Evolutionary conservation across 2,888 invertebrate species (phyloP), one percentile per base, ranked within the genome.

Genomic region (Microctonus aethiopoides): DNA sequence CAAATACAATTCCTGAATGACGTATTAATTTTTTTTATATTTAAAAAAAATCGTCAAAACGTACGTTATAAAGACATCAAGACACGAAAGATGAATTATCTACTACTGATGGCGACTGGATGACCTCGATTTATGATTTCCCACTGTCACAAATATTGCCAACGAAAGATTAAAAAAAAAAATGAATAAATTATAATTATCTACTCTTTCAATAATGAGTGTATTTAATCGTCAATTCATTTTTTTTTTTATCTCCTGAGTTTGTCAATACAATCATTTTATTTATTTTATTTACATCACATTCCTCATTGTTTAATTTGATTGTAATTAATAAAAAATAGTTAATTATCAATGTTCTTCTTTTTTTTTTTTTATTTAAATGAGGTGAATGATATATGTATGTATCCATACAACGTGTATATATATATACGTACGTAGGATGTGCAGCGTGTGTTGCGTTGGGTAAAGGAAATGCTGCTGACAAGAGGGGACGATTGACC

Each of bases 31-130:
- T n/a, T n/a, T n/a, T n/a, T n/a, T n/a, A n/a, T n/a, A n/a, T n/a
- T n/a, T n/a, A 61, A 60, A 56, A 62, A 69, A 64, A 69, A 65
- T 65, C 34, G 63, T 64, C 57, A 57, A 69, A 64, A 68, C 68
- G n/a, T n/a, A n/a, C n/a, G n/a, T n/a, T n/a, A 61, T 52, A 67
- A 52, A 52, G 34, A 56, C 46, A 46, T 16, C 46, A 46, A 20
- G 4, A 46, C 46, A 46, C 16, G 39, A 36, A 51, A 62, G 51
- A 62, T 51, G 64, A 34, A 65, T 56, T 39, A 54, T 65, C n/a
- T 4, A 6, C 3, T 24, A 9, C 1, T 26, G 29, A 57, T 56
- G 65, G 20, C 32, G 64, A 69, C 69, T 69, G 59, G 69, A 51
- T 52, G 69, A 64, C 69, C 69, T 69, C 69, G 69, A 16, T 16